A percentile compares a stretch with the other conserved stretches of the same genome.
phyloP scores from a whole-genome alignment of 2,888 invertebrate species.

The Trichogramma dendrolimi region DNA sequence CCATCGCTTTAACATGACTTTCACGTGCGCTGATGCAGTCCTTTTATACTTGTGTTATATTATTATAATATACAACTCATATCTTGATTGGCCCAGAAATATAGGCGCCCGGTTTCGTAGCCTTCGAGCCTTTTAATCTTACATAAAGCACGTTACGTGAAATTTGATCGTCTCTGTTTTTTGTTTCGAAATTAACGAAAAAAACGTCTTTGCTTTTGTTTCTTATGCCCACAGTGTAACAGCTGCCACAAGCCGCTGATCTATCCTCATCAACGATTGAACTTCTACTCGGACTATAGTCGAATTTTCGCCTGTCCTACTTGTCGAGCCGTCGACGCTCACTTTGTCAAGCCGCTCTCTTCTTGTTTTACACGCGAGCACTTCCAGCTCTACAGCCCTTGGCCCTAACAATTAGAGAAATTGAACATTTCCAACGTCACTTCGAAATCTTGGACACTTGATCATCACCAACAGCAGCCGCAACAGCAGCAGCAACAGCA shows the following conservation, averaged over 20 bases:
- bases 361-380: constrained; percentile 78
- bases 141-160: background rate
- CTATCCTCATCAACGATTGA: constrained; percentile 79
- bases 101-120: too few relatives aligned
- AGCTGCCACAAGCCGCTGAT: constrained; percentile 84
- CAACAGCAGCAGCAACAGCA: constrained; percentile 8
- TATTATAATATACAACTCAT: too few relatives aligned
- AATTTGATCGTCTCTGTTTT: background rate
- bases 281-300: constrained; percentile 93
- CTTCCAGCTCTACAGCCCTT: constrained; percentile 67
- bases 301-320: constrained; percentile 87
- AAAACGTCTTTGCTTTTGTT: background rate
- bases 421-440: background rate
- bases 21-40: too few relatives aligned
- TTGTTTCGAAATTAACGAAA: background rate
- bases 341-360: constrained; percentile 88
- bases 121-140: background rate
- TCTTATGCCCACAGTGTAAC: constrained; percentile 69
- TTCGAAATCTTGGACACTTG: background rate
- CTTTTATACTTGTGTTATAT: too few relatives aligned
- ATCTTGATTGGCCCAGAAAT: constrained; percentile 13
- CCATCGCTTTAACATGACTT: background rate
- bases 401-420: constrained; percentile 68
- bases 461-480: background rate
- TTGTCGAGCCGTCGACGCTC: constrained; percentile 85